phyloP scores from a whole-genome alignment of 2,888 invertebrate species.

The Oscheius sp. region DNA sequence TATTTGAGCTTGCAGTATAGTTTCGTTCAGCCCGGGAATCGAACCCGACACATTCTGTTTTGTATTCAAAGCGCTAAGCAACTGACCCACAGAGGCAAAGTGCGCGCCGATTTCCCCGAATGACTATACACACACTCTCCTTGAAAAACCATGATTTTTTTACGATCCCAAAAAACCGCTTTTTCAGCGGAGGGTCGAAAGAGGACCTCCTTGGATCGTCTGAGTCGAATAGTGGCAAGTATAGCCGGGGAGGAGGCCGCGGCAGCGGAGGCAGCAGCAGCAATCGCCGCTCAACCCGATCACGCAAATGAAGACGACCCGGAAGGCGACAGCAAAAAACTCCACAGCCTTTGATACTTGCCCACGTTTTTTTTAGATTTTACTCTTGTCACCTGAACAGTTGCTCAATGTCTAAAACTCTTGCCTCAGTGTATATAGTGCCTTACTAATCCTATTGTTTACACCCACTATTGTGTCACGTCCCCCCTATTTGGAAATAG shows the following conservation, averaged over 20 bases:
- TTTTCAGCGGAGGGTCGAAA: conserved; percentile 47
- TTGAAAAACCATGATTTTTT: too few relatives aligned
- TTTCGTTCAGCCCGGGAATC: too few relatives aligned
- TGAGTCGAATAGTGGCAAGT: conserved; percentile 56
- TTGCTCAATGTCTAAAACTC: conserved; percentile 19
- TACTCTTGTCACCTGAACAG: neutral
- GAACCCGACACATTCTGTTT: too few relatives aligned
- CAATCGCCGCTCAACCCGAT: conserved; percentile 25
- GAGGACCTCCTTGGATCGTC: conserved; percentile 55
- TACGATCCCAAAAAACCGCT: too few relatives aligned
- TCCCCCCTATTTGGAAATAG: neutral
- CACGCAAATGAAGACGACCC: conserved; percentile 27
- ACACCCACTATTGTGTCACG: neutral
- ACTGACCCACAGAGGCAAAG: too few relatives aligned
- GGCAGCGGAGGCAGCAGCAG: conserved; percentile 1
- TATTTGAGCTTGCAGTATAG: too few relatives aligned
- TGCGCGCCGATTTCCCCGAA: too few relatives aligned
- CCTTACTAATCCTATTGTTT: conserved; percentile 11
- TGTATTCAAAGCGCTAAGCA: too few relatives aligned
- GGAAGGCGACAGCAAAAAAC: neutral
- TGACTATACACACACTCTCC: too few relatives aligned
- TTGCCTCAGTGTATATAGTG: conserved; percentile 25
- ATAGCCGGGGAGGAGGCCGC: conserved; percentile 43
- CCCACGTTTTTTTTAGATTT: neutral
- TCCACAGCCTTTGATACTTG: conserved; percentile 3